These are phyloP conservation scores for Fabriciana adippe DNA, from an alignment of 2,888 invertebrate genomes.

Conservation along the genomic window DNA sequence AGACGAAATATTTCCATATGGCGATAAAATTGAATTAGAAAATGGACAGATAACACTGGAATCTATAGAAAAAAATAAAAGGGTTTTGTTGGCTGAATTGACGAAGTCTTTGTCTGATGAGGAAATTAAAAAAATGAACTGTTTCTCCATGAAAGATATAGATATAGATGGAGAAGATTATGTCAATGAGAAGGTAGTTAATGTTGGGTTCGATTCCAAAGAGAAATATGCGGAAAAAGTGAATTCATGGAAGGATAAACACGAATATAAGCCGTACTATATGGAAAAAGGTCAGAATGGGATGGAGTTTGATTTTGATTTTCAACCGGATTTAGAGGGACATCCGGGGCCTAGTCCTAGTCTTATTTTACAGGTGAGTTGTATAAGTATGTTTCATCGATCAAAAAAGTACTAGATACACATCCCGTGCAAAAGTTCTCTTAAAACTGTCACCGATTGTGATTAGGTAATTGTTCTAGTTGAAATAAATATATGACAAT, in stretches of 20 bases:
- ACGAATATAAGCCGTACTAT: conserved; percentile 60
- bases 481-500: too few relatives aligned
- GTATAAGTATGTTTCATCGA: background rate
- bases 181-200: conserved; percentile 62
- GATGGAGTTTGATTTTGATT: conserved; percentile 89
- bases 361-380: conserved; percentile 89
- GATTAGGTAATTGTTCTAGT: too few relatives aligned
- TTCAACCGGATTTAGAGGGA: conserved; percentile 89
- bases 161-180: conserved; percentile 64
- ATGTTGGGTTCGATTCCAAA: conserved; percentile 66
- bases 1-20: conserved; percentile 63
- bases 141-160: conserved; percentile 76
- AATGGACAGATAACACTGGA: conserved; percentile 62
- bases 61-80: conserved; percentile 68
- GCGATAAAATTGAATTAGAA: conserved; percentile 46
- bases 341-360: conserved; percentile 97
- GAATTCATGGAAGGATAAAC: conserved; percentile 42
- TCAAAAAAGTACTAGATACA: background rate
- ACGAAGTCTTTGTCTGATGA: conserved; percentile 51
- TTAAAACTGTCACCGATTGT: too few relatives aligned
- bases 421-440: too few relatives aligned
- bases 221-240: conserved; percentile 59
- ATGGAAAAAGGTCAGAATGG: conserved; percentile 57
- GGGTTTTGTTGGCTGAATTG: conserved; percentile 55
- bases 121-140: conserved; percentile 61